phyloP scores from a whole-genome alignment of 1,140 invertebrate species.

The Ips typographus region DNA sequence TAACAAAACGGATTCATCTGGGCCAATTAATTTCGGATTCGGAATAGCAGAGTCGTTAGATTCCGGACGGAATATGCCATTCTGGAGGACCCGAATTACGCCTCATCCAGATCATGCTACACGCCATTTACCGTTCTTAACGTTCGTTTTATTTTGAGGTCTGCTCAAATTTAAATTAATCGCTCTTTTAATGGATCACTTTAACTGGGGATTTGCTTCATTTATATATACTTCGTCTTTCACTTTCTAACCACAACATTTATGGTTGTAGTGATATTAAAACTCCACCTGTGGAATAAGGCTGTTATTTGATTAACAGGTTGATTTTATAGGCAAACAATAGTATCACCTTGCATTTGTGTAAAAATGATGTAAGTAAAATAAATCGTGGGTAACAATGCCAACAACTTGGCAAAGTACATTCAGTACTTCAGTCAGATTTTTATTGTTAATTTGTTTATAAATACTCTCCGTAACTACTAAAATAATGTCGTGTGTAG shows the following conservation, averaged over 20 bases:
- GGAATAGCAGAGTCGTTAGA: slow-evolving; percentile 35
- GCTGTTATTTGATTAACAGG: no score
- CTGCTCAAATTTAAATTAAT: slow-evolving; percentile 22
- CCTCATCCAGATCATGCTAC: slow-evolving; percentile 32
- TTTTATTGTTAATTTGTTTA: no score
- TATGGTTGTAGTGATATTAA: no score
- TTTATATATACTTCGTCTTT: neutral
- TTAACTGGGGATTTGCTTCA: slow-evolving; percentile 10
- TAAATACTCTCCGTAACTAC: no score
- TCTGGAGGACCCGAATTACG: slow-evolving; percentile 35
- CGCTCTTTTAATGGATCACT: slow-evolving; percentile 16
- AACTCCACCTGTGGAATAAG: no score
- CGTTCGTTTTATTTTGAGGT: slow-evolving; percentile 31
- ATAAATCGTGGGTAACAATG: no score
- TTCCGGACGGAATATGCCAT: slow-evolving; percentile 26
- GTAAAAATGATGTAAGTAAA: no score
- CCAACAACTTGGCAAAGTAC: no score
- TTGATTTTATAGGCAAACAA: no score
- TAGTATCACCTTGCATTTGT: no score
- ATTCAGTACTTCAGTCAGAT: no score
- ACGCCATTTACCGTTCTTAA: slow-evolving; percentile 33
- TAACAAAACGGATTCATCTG: slow-evolving; percentile 46
- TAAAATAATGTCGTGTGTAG: no score
- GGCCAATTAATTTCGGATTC: slow-evolving; percentile 45
- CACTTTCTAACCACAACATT: neutral